Percentiles rank a stretch among this genome's conserved stretches.
Conservation (phyloP, 2,113 vertebrate species). For the Cebus imitator region DNA sequence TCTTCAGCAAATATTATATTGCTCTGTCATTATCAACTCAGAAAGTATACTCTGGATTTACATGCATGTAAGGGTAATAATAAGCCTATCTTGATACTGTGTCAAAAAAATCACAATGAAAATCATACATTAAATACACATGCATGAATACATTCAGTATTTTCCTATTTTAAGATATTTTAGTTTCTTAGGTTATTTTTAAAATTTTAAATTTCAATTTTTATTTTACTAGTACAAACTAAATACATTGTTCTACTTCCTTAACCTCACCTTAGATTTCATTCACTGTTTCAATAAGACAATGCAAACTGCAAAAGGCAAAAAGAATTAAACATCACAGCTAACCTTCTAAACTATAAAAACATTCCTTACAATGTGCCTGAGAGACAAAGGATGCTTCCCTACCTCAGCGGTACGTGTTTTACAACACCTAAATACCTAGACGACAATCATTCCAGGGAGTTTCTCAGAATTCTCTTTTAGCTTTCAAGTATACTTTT, state of each 20-base stretch:
- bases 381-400: not conserved
- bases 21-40: not conserved
- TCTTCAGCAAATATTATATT: not conserved
- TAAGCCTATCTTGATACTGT: not conserved
- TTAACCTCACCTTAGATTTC: not conserved
- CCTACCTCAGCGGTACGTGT: not conserved
- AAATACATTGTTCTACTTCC: not conserved
- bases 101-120: not conserved
- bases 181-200: not conserved
- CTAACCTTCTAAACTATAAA: not conserved
- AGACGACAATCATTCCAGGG: not conserved
- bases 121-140: not conserved
- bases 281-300: not conserved
- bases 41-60: not conserved
- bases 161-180: not conserved
- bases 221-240: not conserved
- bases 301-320: not conserved
- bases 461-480: not conserved
- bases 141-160: not conserved
- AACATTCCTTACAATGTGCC: not conserved
- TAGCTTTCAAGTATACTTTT: not conserved
- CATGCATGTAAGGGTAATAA: not conserved
- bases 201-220: not conserved
- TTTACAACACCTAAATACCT: not conserved
- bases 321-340: not conserved